Percentiles rank a stretch among this genome's conserved stretches.
Evolutionary conservation across 2,888 invertebrate genomes (phyloP).

Genomic region (Ceraclea dissimilis): DNA sequence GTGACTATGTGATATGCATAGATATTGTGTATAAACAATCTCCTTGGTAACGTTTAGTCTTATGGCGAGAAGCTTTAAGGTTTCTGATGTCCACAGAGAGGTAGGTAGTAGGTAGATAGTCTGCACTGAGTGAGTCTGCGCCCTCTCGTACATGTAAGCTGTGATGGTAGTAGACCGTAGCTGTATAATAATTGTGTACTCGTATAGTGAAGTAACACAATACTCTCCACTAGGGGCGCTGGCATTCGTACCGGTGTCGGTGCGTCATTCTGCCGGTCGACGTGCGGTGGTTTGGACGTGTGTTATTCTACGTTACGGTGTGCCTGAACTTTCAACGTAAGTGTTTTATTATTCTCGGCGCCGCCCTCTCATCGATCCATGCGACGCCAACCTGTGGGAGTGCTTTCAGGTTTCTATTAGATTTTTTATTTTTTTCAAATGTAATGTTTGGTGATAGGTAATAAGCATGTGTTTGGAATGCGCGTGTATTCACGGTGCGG

Average conservation of each 20-base stretch:
- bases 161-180: background rate
- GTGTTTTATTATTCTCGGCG: background rate
- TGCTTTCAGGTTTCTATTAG: background rate
- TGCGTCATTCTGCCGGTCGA: background rate
- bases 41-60: too few species aligned
- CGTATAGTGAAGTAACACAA: background rate
- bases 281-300: background rate
- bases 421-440: background rate
- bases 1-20: too few species aligned
- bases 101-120: too few species aligned
- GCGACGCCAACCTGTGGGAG: background rate
- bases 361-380: background rate
- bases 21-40: too few species aligned
- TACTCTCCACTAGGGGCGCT: slow-evolving; percentile 1
- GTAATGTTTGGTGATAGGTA: background rate
- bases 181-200: too few species aligned
- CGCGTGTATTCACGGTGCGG: background rate
- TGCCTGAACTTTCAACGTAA: background rate
- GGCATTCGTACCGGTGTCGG: background rate
- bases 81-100: too few species aligned
- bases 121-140: background rate
- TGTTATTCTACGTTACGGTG: background rate
- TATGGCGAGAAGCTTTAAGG: too few species aligned
- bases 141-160: background rate
- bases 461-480: background rate